phyloP scores from a whole-genome alignment of 2,888 invertebrate species.

The Trissolcus brochymenae region DNA sequence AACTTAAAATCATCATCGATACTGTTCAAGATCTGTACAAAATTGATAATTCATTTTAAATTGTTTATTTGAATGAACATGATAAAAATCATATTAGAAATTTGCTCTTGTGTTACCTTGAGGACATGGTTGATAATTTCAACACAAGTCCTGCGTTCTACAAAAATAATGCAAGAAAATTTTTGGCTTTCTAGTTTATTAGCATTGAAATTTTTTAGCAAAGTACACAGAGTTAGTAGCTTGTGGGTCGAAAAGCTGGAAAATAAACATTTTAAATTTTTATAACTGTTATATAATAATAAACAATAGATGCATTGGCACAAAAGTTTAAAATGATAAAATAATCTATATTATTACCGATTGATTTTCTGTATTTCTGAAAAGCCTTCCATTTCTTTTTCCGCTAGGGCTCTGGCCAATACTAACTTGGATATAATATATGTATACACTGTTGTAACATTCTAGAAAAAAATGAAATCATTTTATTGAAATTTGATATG shows the following conservation, averaged over 20 bases:
- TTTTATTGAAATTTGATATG: conserved; percentile 11
- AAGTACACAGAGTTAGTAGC: conserved; percentile 80
- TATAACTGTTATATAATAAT: no score
- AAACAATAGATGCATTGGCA: background rate
- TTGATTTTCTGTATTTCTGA: conserved; percentile 77
- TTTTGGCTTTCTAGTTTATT: conserved; percentile 70
- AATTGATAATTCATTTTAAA: conserved; percentile 6
- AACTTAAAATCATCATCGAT: conserved; percentile 64
- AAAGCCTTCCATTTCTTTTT: conserved; percentile 76
- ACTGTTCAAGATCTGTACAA: conserved; percentile 10
- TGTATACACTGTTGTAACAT: conserved; percentile 62
- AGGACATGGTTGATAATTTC: conserved; percentile 85
- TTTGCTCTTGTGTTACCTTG: conserved; percentile 67
- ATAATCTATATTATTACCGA: conserved; percentile 66
- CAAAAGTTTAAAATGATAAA: background rate
- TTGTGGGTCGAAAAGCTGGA: conserved; percentile 80
- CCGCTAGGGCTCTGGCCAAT: conserved; percentile 78
- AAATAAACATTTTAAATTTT: background rate
- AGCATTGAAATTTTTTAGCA: conserved; percentile 79
- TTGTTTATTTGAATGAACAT: no score
- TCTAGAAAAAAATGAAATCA: conserved; percentile 16
- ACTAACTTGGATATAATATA: conserved; percentile 74
- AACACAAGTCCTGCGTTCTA: conserved; percentile 84
- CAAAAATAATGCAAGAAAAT: conserved; percentile 84
- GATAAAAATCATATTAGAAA: background rate